Evolutionary conservation across 2,113 vertebrate species (phyloP).

Genomic region (Cnemophilus loriae): DNA sequence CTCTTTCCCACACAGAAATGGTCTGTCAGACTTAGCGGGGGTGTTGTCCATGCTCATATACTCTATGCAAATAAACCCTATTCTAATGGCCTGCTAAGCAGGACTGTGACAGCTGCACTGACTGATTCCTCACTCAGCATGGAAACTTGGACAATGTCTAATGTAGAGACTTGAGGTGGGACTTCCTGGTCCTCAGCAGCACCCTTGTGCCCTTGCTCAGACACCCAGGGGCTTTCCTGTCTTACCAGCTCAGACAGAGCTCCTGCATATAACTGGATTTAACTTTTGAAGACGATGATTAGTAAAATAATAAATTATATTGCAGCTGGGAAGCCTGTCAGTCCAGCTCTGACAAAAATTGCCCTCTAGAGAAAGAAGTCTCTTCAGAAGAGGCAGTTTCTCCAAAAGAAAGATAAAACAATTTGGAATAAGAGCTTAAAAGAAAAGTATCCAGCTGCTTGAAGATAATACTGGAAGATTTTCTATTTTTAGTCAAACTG

Average conservation of each 20-base stretch:
- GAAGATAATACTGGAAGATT: background rate
- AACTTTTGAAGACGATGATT: background rate
- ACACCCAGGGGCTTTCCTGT: background rate
- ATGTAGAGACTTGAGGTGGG: background rate
- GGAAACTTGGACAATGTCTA: background rate
- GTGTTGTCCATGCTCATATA: fast-evolving
- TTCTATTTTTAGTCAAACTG: background rate
- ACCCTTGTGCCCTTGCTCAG: background rate
- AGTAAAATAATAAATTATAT: background rate
- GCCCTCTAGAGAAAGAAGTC: background rate
- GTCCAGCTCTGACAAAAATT: background rate
- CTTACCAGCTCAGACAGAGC: background rate
- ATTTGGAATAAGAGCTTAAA: background rate
- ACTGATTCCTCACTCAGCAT: background rate
- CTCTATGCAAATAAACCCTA: background rate
- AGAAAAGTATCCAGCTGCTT: background rate
- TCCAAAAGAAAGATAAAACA: background rate
- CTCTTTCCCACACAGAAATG: background rate
- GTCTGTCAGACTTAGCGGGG: no score
- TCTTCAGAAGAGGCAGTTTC: background rate
- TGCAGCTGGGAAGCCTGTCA: background rate
- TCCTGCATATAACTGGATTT: background rate
- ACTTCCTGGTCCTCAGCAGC: background rate
- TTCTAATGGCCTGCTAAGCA: fast-evolving
- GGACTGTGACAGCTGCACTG: background rate